A percentile compares a stretch with the other conserved stretches of the same genome.
Conservation (phyloP, 2,797 vertebrate genomes). For the Typhlichthys eigenmanni region DNA sequence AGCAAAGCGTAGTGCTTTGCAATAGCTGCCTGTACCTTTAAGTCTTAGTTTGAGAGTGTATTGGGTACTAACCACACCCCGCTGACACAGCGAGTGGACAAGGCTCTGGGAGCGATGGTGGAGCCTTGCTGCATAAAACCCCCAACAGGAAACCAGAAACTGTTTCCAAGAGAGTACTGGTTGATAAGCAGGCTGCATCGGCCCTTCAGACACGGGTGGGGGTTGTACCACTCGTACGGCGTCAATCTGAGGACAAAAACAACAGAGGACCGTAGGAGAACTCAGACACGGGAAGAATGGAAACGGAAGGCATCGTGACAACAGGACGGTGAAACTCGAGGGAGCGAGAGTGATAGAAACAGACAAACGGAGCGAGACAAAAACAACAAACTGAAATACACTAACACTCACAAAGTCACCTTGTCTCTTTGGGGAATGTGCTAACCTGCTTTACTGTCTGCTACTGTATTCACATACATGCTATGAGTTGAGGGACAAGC, state of each 20-base stretch:
- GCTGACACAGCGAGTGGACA: slow-evolving; percentile 96
- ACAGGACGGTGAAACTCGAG: not conserved
- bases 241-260: slow-evolving; percentile 80
- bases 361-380: slow-evolving; percentile 8
- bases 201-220: slow-evolving; percentile 93
- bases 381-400: not conserved
- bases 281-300: slow-evolving; percentile 5
- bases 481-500: slow-evolving; percentile 24
- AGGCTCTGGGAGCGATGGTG: slow-evolving; percentile 91
- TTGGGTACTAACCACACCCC: slow-evolving; percentile 90
- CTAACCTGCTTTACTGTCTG: slow-evolving; percentile 50
- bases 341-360: slow-evolving; percentile 1
- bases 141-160: slow-evolving; percentile 97
- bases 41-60: not conserved
- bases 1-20: too few relatives aligned
- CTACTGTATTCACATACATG: slow-evolving; percentile 28
- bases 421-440: slow-evolving; percentile 50
- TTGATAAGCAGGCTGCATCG: slow-evolving; percentile 94
- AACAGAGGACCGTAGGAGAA: slow-evolving; percentile 16
- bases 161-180: slow-evolving; percentile 97
- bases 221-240: slow-evolving; percentile 98
- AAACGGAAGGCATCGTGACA: not conserved
- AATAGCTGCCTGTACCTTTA: too few relatives aligned
- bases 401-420: slow-evolving; percentile 58
- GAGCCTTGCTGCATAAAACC: slow-evolving; percentile 99